Evolutionary conservation across 2,113 vertebrate genomes (phyloP).

Genomic region (Hippocampus zosterae): DNA sequence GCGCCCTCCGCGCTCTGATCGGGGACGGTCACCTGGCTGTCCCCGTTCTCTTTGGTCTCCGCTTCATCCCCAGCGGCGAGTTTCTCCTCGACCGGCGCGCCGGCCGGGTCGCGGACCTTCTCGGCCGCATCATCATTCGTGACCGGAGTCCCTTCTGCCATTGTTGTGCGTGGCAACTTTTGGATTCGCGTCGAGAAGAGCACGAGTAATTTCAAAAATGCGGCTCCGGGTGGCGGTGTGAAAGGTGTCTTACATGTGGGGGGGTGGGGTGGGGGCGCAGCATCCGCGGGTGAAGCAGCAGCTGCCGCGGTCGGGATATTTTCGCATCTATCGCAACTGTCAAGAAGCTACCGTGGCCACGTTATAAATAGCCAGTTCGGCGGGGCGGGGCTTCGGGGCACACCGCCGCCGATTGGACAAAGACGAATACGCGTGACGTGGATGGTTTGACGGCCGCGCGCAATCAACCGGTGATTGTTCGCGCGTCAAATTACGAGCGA

Average conservation of each 20-base stretch:
- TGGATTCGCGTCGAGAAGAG: too few species aligned
- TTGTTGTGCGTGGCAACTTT: background rate
- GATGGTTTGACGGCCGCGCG: background rate
- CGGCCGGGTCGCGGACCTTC: background rate
- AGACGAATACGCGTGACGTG: background rate
- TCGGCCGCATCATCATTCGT: constrained; percentile 23
- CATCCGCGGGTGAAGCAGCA: constrained; percentile 7
- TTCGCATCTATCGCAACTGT: constrained; percentile 20
- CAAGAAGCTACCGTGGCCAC: constrained; percentile 24
- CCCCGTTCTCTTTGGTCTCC: constrained; percentile 48
- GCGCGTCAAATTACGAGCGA: too few species aligned
- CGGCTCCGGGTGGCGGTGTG: background rate
- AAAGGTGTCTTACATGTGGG: background rate
- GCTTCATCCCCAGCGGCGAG: background rate
- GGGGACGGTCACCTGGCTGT: constrained; percentile 5
- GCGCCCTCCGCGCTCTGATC: constrained; percentile 27
- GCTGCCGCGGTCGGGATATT: fast-evolving
- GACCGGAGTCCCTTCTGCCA: constrained; percentile 41
- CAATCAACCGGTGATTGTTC: too few species aligned
- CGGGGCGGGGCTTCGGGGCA: constrained; percentile 41
- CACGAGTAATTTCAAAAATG: background rate
- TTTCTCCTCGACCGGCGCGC: constrained; percentile 14
- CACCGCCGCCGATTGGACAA: constrained; percentile 41
- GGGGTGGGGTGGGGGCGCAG: background rate
- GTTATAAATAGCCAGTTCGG: constrained; percentile 51